These are phyloP conservation scores for Epistrophe grossulariae DNA, from an alignment of 2,888 invertebrate genomes.

Conservation along the genomic window DNA sequence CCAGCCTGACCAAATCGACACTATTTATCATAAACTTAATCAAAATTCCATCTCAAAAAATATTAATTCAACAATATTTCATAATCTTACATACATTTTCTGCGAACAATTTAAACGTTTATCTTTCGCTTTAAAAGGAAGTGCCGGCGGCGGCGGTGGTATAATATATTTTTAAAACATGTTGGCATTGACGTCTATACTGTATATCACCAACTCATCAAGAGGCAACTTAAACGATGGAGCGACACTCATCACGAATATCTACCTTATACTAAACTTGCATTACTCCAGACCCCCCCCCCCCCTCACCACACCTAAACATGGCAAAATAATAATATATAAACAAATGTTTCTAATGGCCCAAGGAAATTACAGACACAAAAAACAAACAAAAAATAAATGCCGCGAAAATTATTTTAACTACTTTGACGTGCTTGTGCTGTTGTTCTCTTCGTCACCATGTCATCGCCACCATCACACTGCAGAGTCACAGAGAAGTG, in stretches of 20 bases:
- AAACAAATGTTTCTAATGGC: slow-evolving; percentile 59
- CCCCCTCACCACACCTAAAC: slow-evolving; percentile 11
- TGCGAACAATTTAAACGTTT: slow-evolving; percentile 54
- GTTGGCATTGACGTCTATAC: slow-evolving; percentile 25
- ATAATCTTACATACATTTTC: slow-evolving; percentile 21
- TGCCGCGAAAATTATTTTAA: slow-evolving; percentile 75
- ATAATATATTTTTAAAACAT: background rate
- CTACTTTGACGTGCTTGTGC: slow-evolving; percentile 60
- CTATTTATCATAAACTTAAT: background rate
- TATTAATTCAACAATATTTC: slow-evolving; percentile 25
- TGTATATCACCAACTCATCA: slow-evolving; percentile 52
- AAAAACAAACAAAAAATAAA: slow-evolving; percentile 58
- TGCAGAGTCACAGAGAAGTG: slow-evolving; percentile 20
- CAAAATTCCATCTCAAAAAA: background rate
- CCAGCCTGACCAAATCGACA: background rate
- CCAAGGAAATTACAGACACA: slow-evolving; percentile 50
- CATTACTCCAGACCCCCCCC: slow-evolving; percentile 15
- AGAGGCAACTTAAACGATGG: background rate
- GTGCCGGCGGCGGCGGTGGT: slow-evolving; percentile 25
- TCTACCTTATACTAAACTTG: slow-evolving; percentile 51
- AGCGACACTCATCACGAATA: slow-evolving; percentile 20
- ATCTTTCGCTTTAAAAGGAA: slow-evolving; percentile 50
- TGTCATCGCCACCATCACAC: slow-evolving; percentile 14
- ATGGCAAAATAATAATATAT: slow-evolving; percentile 12
- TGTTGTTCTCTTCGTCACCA: slow-evolving; percentile 33